These are phyloP conservation scores for Delia radicum DNA, from an alignment of 1,140 invertebrate genomes.

Conservation along the genomic window DNA sequence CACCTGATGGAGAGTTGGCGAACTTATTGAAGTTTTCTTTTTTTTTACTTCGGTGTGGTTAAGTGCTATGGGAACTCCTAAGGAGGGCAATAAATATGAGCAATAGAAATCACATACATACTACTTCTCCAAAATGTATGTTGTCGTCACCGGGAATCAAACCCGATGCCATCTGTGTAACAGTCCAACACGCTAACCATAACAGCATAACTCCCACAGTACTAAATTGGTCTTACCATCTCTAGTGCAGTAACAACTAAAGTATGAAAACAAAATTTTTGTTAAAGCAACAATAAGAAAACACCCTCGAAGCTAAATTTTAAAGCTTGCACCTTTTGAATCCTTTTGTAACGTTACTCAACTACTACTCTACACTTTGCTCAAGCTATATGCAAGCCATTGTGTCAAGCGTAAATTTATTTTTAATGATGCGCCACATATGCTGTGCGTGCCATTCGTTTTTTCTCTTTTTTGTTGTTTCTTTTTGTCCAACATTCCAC, in stretches of 20 bases:
- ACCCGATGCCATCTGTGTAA: no score
- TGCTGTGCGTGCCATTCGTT: neutral
- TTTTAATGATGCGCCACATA: slow-evolving; percentile 23
- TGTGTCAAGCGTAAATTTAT: slow-evolving; percentile 21
- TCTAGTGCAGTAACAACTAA: neutral
- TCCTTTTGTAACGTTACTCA: no score
- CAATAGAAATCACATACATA: no score
- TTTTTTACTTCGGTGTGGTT: no score
- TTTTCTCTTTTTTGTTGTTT: neutral
- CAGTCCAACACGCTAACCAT: no score
- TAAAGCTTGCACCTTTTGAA: neutral
- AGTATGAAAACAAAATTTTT: neutral
- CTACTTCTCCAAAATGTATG: no score
- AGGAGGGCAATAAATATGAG: no score
- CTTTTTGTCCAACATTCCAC: neutral
- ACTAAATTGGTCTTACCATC: neutral
- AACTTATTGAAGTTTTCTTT: no score
- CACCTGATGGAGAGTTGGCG: no score
- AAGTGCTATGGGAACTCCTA: no score
- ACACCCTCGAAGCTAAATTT: neutral
- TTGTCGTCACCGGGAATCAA: no score
- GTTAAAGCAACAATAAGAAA: neutral
- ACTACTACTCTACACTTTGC: neutral
- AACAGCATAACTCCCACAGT: no score
- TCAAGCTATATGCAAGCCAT: neutral